Percentiles rank a stretch among this genome's conserved stretches.
phyloP scores from a whole-genome alignment of 2,888 invertebrate genomes.

The Nymphalis polychloros region DNA sequence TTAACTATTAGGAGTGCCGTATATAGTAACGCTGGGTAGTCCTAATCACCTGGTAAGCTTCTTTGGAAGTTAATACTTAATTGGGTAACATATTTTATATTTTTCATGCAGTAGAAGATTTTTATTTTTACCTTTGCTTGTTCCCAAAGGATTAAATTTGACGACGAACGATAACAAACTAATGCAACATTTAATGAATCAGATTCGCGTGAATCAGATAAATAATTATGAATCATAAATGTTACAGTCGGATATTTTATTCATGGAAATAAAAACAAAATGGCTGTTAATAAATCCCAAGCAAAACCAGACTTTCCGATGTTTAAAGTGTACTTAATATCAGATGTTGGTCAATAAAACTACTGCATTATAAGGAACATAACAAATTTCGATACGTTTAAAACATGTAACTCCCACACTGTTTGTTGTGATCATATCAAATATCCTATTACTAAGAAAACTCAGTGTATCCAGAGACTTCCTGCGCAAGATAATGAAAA shows the following conservation, averaged over 20 bases:
- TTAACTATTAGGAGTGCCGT: too few relatives aligned
- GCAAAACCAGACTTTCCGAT: neutral
- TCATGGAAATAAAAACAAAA: conserved; percentile 2
- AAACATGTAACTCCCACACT: conserved; percentile 26
- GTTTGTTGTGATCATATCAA: conserved; percentile 27
- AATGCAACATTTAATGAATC: conserved; percentile 6
- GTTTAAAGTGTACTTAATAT: conserved; percentile 9
- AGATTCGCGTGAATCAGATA: conserved; percentile 15
- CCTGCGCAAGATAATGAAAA: conserved; percentile 10
- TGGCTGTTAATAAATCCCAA: neutral
- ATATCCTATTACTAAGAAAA: conserved; percentile 28
- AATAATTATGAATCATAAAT: conserved; percentile 27
- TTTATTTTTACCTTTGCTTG: too few relatives aligned
- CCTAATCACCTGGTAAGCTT: too few relatives aligned
- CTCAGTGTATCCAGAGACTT: conserved; percentile 9
- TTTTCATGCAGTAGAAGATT: too few relatives aligned
- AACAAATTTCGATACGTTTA: conserved; percentile 30
- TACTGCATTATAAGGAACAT: conserved; percentile 38
- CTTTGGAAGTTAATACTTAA: too few relatives aligned
- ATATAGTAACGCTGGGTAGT: too few relatives aligned
- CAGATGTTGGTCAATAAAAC: conserved; percentile 34
- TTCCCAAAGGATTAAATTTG: neutral
- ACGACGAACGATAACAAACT: conserved; percentile 13
- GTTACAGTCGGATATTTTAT: conserved; percentile 12
- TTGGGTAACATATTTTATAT: too few relatives aligned